A percentile compares a stretch with the other conserved stretches of the same genome.
These are phyloP conservation scores for Diadegma fenestrale DNA, from an alignment of 2,888 invertebrate genomes.

Conservation along the genomic window DNA sequence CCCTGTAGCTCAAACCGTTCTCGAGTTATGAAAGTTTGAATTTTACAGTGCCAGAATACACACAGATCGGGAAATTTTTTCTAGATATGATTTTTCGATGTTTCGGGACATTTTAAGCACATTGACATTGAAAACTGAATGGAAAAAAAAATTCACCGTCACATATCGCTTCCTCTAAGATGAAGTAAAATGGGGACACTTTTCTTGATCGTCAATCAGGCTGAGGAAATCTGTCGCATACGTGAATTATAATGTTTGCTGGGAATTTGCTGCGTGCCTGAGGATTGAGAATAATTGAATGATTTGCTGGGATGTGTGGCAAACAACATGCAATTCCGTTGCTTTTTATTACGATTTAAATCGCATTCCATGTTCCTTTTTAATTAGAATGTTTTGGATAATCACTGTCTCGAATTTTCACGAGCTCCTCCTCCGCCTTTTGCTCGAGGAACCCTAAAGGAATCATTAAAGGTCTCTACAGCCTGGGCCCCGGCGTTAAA, in stretches of 20 bases:
- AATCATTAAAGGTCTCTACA: conserved; percentile 31
- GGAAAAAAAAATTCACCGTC: no score
- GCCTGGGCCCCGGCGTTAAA: neutral
- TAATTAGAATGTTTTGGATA: conserved; percentile 4
- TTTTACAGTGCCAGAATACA: no score
- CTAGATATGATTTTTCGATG: no score
- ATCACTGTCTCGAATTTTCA: conserved; percentile 7
- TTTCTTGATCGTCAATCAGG: neutral
- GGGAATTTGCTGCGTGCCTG: neutral
- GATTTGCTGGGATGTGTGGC: neutral
- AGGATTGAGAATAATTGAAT: neutral
- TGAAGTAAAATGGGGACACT: no score
- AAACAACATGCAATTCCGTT: neutral
- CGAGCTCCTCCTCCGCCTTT: neutral
- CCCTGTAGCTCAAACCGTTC: no score
- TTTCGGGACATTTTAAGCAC: no score
- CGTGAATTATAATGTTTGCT: neutral
- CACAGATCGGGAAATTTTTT: no score
- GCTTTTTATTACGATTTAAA: neutral
- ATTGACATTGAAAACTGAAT: no score
- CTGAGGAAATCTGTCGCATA: neutral
- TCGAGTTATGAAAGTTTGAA: no score
- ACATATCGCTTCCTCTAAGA: no score
- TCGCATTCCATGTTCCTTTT: neutral
- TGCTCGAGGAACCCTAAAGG: neutral